Evolutionary conservation across 2,113 vertebrate species (phyloP), one percentile per base, ranked within the genome.

Genomic region (Theristicus caerulescens): DNA sequence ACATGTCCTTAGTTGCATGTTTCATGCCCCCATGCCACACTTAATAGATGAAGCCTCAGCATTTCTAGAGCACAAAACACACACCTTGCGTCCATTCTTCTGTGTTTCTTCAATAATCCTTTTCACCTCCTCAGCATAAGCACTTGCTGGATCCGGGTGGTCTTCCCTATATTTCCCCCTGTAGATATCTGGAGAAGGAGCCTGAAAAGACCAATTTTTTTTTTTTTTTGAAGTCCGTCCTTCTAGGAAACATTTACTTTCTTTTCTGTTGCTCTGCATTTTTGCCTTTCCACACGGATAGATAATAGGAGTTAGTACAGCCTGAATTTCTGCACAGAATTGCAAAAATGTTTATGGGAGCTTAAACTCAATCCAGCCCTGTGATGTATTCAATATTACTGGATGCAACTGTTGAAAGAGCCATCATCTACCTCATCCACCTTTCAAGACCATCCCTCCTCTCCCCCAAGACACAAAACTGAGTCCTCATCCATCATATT

Each of bases 121-220:
- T 97, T 98, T 98, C 83, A 99, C 99, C 64, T 99, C 99, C 58
- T 98, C 98, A 82, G 99, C 99, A 61, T 99, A 99, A 11, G 99
- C 99, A 27, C 96, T 95, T 47, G 98, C 99, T 32, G 99, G 98
- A 73, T 99, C 98, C 22, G 96, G 94, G 52, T 99, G 98, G 71
- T 99, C 98, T 44, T 99, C 98, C 79, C 98, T 98, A 24, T 99
- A 99, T 97, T 98, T 99, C n/a, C 99, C 99, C 98, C 99, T 98
- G 97, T 99, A 99, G 74, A 98, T 98, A 95, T 99, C 99, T 95
- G 99, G 99, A 94, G 98, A 98, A 67, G 98, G 98, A 97, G 99
- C 99, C 99, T 99, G 94, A 82, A 97, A 94, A 51, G n/a, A 94
- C 7, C 61, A 82, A 16, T 36, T 36, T 16, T 69, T 49, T 49